Base-by-base conservation (phyloP, 2,113 vertebrate genomes). In the Pterocles orientalis region DNA sequence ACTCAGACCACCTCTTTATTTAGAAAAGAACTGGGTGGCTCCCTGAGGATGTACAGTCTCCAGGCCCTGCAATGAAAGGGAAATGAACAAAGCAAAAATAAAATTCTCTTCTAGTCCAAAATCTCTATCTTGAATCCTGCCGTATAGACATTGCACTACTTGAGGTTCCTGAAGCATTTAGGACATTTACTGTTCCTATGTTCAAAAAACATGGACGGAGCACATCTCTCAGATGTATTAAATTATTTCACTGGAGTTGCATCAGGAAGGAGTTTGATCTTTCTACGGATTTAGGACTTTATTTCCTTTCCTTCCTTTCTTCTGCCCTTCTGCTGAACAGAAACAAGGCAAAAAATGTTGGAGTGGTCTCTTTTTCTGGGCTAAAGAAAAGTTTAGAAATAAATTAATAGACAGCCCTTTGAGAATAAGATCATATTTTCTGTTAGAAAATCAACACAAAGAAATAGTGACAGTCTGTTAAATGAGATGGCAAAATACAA, bases 261-360 rank as follows among this genome's bases (percentile, higher is more conserved):
- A 60, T 47, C 6, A 39, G 60, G 56, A 58, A 71, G 24, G 21
- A 90, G 45, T 88, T 86, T 76, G 88, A 48, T 71, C 57, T 85
- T 91, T 57, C 50, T 70, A 14, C 31, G 10, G 33, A 66, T 73
- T 80, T 76, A 80, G 20, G 33, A 10, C 29, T 94, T 90, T 70
- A 8, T 62, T 87, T 85, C 25, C 36, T 43, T 84, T 48, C 28
- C 36, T 83, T 95, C 36, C 81, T 95, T 94, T 69, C 18, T 86
- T 90, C 65, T 81, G 39, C 26, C 18, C 7, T 90, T 73, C 77
- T 57, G 14, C 57, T 65, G 64, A 80, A 75, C 12, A 81, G 72
- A 71, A 94, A 69, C 25, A 48, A 70, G n/a, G 29, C 86, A 80
- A 50, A 50, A 90, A 41, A 65, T 53, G 78, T 31, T 20, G 21